Conservation (phyloP, 2,113 vertebrate species). For the Periophthalmodon schlosseri region DNA sequence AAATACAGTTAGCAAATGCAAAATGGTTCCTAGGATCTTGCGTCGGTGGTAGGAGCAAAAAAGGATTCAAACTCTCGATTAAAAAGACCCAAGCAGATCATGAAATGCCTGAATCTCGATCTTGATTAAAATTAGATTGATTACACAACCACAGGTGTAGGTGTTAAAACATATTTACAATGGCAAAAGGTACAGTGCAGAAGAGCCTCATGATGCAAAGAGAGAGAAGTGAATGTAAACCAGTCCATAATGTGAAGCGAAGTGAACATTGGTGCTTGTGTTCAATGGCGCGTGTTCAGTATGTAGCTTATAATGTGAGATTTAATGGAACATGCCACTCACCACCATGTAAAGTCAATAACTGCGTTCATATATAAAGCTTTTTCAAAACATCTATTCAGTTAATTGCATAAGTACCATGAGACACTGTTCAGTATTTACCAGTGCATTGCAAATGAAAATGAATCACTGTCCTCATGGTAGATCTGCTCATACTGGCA, state of each 20-base stretch:
- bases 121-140: too few species aligned
- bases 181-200: not conserved
- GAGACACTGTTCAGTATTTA: not conserved
- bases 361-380: not conserved
- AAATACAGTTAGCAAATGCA: too few species aligned
- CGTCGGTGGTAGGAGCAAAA: too few species aligned
- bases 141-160: too few species aligned
- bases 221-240: not conserved
- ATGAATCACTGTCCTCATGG: not conserved
- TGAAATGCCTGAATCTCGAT: too few species aligned
- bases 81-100: too few species aligned
- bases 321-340: not conserved
- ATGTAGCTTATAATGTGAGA: not conserved
- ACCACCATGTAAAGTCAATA: not conserved
- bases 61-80: too few species aligned
- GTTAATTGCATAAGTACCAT: not conserved
- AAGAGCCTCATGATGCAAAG: not conserved
- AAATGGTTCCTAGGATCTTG: too few species aligned
- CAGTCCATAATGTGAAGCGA: not conserved
- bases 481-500: not conserved
- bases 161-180: too few species aligned
- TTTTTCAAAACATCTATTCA: not conserved
- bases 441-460: not conserved
- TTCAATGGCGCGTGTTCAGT: not conserved
- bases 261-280: not conserved